Conservation (phyloP, 2,888 invertebrate genomes). For the Cheilosia impressa region DNA sequence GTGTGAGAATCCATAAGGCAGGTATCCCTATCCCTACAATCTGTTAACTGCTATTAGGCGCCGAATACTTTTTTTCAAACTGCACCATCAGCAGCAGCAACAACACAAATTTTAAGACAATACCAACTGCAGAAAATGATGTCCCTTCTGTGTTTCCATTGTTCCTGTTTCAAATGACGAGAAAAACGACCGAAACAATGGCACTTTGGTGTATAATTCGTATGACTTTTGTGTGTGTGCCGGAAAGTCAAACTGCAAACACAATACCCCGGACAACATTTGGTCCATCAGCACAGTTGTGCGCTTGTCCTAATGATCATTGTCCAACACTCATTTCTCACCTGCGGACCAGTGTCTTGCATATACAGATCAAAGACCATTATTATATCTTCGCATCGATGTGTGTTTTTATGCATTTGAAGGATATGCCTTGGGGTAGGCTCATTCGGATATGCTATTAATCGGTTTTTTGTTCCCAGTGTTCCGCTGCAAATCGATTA, state of each 20-base stretch:
- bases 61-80: conserved; percentile 20
- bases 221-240: conserved; percentile 37
- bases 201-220: conserved; percentile 43
- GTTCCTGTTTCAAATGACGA: conserved; percentile 7
- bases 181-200: conserved; percentile 43
- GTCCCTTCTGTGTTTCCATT: conserved; percentile 45
- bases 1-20: conserved; percentile 1
- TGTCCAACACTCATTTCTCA: conserved; percentile 47
- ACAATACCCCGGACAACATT: conserved; percentile 27
- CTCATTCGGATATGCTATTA: conserved; percentile 28
- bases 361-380: neutral
- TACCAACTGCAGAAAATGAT: conserved; percentile 40
- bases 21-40: no score
- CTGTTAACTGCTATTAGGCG: conserved; percentile 44
- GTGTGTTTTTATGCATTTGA: conserved; percentile 31
- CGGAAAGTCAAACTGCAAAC: conserved; percentile 20
- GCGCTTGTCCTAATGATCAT: conserved; percentile 27
- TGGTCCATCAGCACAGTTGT: conserved; percentile 31
- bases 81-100: neutral
- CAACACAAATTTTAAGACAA: conserved; percentile 35
- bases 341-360: conserved; percentile 32
- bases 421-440: conserved; percentile 26
- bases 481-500: conserved; percentile 56
- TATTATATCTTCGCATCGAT: conserved; percentile 37
- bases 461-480: conserved; percentile 21